phyloP scores from a whole-genome alignment of 2,888 invertebrate species.

The Cosmia pyralina region DNA sequence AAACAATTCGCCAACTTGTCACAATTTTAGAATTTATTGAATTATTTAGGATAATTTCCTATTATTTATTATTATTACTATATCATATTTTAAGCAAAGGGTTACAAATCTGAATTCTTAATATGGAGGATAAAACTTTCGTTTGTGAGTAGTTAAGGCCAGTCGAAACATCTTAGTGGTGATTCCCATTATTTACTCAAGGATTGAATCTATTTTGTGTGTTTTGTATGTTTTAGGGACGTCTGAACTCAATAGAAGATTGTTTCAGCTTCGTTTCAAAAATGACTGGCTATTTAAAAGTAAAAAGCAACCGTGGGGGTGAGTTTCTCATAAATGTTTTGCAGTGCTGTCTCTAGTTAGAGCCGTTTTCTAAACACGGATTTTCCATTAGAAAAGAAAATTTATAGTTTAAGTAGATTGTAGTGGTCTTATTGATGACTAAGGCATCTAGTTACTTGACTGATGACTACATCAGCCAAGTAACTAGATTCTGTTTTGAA shows the following conservation, averaged over 20 bases:
- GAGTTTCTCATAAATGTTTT: slow-evolving; percentile 59
- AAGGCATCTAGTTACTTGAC: too few species aligned
- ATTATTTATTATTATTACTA: too few species aligned
- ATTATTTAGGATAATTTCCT: too few species aligned
- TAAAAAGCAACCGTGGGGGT: slow-evolving; percentile 88
- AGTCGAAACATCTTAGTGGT: background rate
- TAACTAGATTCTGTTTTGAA: background rate
- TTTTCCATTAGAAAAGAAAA: background rate
- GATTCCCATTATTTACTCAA: slow-evolving; percentile 22
- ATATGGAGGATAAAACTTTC: slow-evolving; percentile 82
- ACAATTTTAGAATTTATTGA: slow-evolving; percentile 13
- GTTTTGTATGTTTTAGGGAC: slow-evolving; percentile 79
- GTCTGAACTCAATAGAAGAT: slow-evolving; percentile 78
- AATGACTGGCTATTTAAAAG: slow-evolving; percentile 86
- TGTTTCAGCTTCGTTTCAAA: slow-evolving; percentile 83
- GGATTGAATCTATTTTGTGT: slow-evolving; percentile 11
- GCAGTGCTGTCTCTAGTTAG: background rate
- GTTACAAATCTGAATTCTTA: slow-evolving; percentile 12
- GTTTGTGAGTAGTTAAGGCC: slow-evolving; percentile 76
- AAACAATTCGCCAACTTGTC: slow-evolving; percentile 64
- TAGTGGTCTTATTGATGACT: background rate
- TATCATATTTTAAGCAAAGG: too few species aligned
- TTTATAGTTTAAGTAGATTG: background rate
- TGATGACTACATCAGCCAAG: background rate
- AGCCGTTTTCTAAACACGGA: background rate